Conservation (phyloP, 2,113 vertebrate species). For the Puffinus mauretanicus region DNA sequence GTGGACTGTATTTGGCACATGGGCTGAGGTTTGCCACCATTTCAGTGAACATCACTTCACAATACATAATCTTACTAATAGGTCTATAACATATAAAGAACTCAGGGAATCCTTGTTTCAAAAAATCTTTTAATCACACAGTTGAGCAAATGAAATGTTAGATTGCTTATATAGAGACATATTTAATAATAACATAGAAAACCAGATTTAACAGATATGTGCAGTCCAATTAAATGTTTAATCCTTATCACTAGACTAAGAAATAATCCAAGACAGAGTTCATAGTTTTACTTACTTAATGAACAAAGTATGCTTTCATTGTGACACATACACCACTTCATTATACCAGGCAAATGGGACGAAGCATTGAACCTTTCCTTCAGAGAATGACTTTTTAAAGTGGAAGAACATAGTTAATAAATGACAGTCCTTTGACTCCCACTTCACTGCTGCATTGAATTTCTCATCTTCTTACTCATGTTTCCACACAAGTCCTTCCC, state of each 20-base stretch:
- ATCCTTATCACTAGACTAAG: neutral
- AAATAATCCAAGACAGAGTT: neutral
- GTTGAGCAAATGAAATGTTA: neutral
- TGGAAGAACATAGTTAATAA: neutral
- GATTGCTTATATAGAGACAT: neutral
- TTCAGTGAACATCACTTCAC: neutral
- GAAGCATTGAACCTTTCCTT: neutral
- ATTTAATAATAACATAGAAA: neutral
- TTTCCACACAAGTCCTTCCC: neutral
- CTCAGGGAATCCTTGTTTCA: neutral
- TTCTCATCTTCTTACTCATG: neutral
- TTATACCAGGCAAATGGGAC: neutral
- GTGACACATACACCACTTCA: neutral
- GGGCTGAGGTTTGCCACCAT: neutral
- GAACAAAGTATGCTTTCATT: neutral
- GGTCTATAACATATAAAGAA: neutral
- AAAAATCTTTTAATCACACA: neutral
- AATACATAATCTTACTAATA: neutral
- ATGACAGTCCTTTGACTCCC: neutral
- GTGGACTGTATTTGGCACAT: neutral
- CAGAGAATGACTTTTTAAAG: neutral
- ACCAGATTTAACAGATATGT: neutral
- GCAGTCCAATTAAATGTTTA: neutral
- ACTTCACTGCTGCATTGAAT: neutral
- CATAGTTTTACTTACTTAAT: neutral